phyloP scores from a whole-genome alignment of 2,113 vertebrate species.

The Ophiodon elongatus region DNA sequence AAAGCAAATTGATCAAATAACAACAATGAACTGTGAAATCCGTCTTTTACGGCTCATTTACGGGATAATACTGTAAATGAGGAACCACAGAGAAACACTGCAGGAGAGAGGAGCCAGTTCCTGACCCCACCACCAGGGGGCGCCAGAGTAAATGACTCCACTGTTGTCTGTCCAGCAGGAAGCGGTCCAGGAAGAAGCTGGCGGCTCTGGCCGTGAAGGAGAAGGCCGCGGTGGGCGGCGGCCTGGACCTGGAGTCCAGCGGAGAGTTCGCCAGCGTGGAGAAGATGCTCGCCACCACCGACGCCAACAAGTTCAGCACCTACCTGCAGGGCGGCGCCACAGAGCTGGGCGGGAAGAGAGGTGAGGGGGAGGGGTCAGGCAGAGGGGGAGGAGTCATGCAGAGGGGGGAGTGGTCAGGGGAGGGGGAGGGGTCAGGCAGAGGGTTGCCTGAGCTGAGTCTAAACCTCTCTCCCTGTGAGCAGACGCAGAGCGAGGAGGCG shows the following conservation, averaged over 20 bases:
- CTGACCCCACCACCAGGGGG: background rate
- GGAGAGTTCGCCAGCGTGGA: slow-evolving; percentile 99
- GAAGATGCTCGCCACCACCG: slow-evolving; percentile 97
- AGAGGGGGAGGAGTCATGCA: too few relatives aligned
- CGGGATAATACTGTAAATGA: too few relatives aligned
- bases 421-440: slow-evolving; percentile 5
- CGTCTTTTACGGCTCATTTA: too few relatives aligned
- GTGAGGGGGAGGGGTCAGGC: slow-evolving; percentile 58
- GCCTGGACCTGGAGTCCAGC: slow-evolving; percentile 93
- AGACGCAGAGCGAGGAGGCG: slow-evolving; percentile 58
- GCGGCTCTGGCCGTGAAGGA: slow-evolving; percentile 41
- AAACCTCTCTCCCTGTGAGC: slow-evolving; percentile 54
- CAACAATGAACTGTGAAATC: too few relatives aligned
- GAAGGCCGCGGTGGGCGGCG: background rate
- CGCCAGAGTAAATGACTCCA: background rate
- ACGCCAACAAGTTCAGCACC: slow-evolving; percentile 94
- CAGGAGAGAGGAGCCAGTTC: too few relatives aligned
- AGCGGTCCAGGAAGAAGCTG: slow-evolving; percentile 67
- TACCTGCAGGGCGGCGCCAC: slow-evolving; percentile 90
- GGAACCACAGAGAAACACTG: too few relatives aligned
- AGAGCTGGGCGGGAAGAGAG: slow-evolving; percentile 84
- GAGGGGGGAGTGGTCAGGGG: slow-evolving; percentile 73
- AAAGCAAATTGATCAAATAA: too few relatives aligned
- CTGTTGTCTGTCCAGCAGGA: slow-evolving; percentile 23
- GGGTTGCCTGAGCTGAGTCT: too few relatives aligned